Evolutionary conservation across 2,113 vertebrate genomes (phyloP), one percentile per base, ranked within the genome.

Genomic region (Elgaria multicarinata): DNA sequence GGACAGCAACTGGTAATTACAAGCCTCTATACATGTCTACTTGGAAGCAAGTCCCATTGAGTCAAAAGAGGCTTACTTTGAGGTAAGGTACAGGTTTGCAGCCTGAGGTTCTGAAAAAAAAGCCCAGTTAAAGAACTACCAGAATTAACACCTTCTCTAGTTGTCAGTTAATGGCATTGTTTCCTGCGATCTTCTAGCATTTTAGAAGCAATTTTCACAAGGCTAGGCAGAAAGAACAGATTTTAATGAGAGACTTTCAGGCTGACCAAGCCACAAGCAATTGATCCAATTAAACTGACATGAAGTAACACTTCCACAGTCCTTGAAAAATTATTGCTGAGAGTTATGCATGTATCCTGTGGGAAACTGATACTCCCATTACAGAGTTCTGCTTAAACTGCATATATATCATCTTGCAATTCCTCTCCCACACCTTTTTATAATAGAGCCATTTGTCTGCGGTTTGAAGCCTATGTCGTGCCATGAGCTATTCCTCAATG

Each of bases 401-500:
- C 53, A 66, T 55, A 44, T 13, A 2, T 85, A 79, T 87, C 33
- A 22, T 71, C 10, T 8, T 92, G 89, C 5, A 44, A 76, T 82
- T 92, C 76, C 46, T 8, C 58, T 46, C 58, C 55, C 26, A 53
- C 9, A 6, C 42, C 33, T 18, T 75, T 39, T 62, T 62, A 42
- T 64, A 86, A 86, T 74, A 86, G 42, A 75, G 53, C 26, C 16
- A 46, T 86, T 82, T 84, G 33, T 36, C 50, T 75, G 4, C 44
- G 4, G 4, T 50, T 50, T 10, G 13, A 50, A 62, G n/a, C 2
- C 31, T 80, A 24, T 85, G 64, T n/a, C 76, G 16, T 36, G 18
- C 90, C 90, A 90, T 77, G 50, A 85, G 69, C 31, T 69, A 33
- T 75, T 82, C 39, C 79, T 80, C 3, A 12, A 18, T 66, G 85